A percentile compares a stretch with the other conserved stretches of the same genome.
Conservation (phyloP, 2,888 invertebrate genomes). For the Diogma glabrata region DNA sequence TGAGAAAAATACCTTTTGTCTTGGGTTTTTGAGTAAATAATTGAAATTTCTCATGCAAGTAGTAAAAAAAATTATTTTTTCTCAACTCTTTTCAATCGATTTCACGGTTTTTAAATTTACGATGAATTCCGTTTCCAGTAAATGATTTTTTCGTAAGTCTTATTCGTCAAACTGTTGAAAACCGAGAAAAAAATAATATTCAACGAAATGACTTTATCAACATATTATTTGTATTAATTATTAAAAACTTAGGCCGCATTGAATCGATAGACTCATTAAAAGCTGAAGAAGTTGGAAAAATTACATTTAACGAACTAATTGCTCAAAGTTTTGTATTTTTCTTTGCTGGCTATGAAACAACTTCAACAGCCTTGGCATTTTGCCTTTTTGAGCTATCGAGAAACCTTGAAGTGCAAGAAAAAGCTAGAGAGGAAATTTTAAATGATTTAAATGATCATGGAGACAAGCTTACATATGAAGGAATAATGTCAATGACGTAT, state of each 20-base stretch:
- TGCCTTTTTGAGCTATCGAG: slow-evolving; percentile 25
- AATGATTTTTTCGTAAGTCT: neutral
- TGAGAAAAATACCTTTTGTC: too few species aligned
- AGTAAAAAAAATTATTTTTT: neutral
- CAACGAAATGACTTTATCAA: slow-evolving; percentile 4
- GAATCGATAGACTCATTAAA: neutral
- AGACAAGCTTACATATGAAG: slow-evolving; percentile 7
- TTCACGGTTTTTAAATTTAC: neutral
- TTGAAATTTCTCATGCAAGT: too few species aligned
- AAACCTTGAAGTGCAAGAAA: slow-evolving; percentile 9
- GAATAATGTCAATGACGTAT: slow-evolving; percentile 8
- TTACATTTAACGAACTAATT: slow-evolving; percentile 13
- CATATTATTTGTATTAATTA: neutral
- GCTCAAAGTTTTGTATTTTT: slow-evolving; percentile 26
- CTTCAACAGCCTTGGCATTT: slow-evolving; percentile 25
- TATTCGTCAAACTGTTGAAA: neutral
- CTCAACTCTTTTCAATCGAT: neutral
- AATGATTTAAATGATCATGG: neutral
- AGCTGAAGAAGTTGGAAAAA: neutral
- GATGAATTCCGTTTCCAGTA: neutral
- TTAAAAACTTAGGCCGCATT: neutral
- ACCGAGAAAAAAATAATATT: neutral
- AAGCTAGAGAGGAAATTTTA: neutral
- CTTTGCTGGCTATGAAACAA: slow-evolving; percentile 29
- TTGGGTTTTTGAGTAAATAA: too few species aligned